phyloP scores from a whole-genome alignment of 1,140 invertebrate species.

The Ips nitidus region DNA sequence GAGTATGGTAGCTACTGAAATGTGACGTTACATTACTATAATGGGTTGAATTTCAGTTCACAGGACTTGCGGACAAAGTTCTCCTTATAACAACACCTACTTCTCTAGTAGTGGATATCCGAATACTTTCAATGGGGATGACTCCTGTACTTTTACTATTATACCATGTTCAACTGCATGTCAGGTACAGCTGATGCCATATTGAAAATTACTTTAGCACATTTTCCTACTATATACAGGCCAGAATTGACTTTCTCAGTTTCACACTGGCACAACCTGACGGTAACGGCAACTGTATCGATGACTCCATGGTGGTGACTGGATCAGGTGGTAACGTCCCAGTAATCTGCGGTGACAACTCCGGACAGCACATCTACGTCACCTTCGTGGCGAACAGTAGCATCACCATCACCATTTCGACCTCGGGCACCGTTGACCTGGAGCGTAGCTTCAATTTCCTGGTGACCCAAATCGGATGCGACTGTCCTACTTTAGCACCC shows the following conservation, averaged over 20 bases:
- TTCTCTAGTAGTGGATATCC: constrained; percentile 77
- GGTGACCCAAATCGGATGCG: constrained; percentile 72
- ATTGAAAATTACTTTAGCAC: not conserved
- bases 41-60: constrained; percentile 58
- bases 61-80: constrained; percentile 65
- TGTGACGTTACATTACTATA: not conserved
- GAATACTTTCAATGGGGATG: constrained; percentile 63
- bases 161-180: constrained; percentile 72
- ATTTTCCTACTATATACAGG: constrained; percentile 52
- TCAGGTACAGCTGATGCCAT: constrained; percentile 58
- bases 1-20: constrained; percentile 56
- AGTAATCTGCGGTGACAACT: constrained; percentile 80
- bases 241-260: constrained; percentile 76
- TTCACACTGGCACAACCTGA: constrained; percentile 72
- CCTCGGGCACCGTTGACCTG: constrained; percentile 58
- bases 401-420: constrained; percentile 69
- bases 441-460: constrained; percentile 77
- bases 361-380: constrained; percentile 78
- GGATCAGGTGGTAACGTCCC: constrained; percentile 65
- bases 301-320: constrained; percentile 69
- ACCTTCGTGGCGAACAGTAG: constrained; percentile 70
- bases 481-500: constrained; percentile 67
- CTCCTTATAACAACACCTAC: constrained; percentile 78
- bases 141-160: constrained; percentile 70
- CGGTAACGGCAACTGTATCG: constrained; percentile 68